These are phyloP conservation scores for Aleiodes alternator DNA, from an alignment of 2,888 invertebrate species.

Conservation along the genomic window DNA sequence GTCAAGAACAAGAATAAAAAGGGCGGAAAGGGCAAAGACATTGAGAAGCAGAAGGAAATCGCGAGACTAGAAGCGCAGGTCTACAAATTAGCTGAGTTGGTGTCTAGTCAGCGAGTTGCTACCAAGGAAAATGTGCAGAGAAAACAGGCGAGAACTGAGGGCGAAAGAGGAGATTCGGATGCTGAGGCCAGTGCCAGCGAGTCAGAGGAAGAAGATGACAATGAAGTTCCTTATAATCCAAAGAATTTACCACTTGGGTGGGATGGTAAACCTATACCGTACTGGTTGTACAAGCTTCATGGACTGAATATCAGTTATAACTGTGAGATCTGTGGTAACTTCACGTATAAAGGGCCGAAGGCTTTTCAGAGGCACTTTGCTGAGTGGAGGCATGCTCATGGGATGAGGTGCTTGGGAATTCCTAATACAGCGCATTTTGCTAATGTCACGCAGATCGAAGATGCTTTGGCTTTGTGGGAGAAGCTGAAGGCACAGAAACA, in stretches of 20 bases:
- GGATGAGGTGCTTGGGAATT: slow-evolving; percentile 99
- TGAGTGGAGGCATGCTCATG: slow-evolving; percentile 92
- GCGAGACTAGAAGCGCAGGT: slow-evolving; percentile 92
- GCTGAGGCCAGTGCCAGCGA: slow-evolving; percentile 89
- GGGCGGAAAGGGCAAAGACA: slow-evolving; percentile 78
- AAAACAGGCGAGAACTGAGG: slow-evolving; percentile 96
- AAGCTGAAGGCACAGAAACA: slow-evolving; percentile 97
- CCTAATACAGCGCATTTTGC: slow-evolving; percentile 99
- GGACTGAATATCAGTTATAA: slow-evolving; percentile 99
- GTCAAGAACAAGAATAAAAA: slow-evolving; percentile 92
- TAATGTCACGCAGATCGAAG: slow-evolving; percentile 99
- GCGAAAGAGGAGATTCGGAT: slow-evolving; percentile 94
- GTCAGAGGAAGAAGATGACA: slow-evolving; percentile 91
- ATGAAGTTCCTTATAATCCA: slow-evolving; percentile 99
- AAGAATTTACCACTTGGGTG: slow-evolving; percentile 99
- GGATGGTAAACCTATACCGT: slow-evolving; percentile 97
- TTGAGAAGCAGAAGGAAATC: slow-evolving; percentile 88
- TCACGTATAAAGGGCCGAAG: slow-evolving; percentile 98
- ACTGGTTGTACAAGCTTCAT: slow-evolving; percentile 99
- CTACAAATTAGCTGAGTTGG: slow-evolving; percentile 90
- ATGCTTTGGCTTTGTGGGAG: slow-evolving; percentile 98
- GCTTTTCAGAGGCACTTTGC: slow-evolving; percentile 99
- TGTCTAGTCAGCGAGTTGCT: slow-evolving; percentile 89
- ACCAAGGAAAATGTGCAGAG: slow-evolving; percentile 99
- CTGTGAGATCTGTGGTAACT: slow-evolving; percentile 99